Evolutionary conservation across 2,888 invertebrate genomes (phyloP), one percentile per base, ranked within the genome.

Genomic region (Carterocephalus palaemon): DNA sequence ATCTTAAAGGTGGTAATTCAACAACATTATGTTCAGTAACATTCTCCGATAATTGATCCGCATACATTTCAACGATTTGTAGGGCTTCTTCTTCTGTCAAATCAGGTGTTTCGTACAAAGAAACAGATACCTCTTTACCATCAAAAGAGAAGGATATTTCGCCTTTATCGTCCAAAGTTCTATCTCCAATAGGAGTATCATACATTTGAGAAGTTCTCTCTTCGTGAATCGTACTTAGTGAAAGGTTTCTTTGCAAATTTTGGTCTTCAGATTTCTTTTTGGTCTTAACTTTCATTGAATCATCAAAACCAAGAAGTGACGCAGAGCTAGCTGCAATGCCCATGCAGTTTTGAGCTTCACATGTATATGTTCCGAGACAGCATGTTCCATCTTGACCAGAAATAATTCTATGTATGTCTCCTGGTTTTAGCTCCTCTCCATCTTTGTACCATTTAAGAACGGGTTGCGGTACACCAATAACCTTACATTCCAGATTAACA

Each of bases 61-160:
- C 96, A 65, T 96, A 96, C 95, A 96, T 96, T 88, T 96, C 96
- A 0, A 96, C 93, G 60, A 96, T 95, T 80, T 96, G 94, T 19
- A 95, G 85, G 0, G 96, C 96, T 82, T 96, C 96, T 73, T 96
- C 95, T 75, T 96, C 95, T 0, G 96, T 96, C 36, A 96, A 85
- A 78, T 96, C 96, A 0, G 96, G 96, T 1, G 96, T 96, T 83
- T 96, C 96, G 64, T 96, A 96, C 2, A 96, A 78, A 2, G 96
- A 96, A 0, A 96, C 95, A 0, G 95, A 95, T 0, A 96, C 95
- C 81, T 96, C 96, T 79, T 95, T 95, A 2, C 96, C 96, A 62
- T 96, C 96, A 56, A 96, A 95, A 1, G 95, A 95, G 66, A 96
- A 95, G 0, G 95, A 95, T 20, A 96, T 92, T 71, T 96, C 95